Percentiles rank a stretch among this genome's conserved stretches.
Conservation (phyloP, 2,888 invertebrate species). For the Tetragonisca angustula region DNA sequence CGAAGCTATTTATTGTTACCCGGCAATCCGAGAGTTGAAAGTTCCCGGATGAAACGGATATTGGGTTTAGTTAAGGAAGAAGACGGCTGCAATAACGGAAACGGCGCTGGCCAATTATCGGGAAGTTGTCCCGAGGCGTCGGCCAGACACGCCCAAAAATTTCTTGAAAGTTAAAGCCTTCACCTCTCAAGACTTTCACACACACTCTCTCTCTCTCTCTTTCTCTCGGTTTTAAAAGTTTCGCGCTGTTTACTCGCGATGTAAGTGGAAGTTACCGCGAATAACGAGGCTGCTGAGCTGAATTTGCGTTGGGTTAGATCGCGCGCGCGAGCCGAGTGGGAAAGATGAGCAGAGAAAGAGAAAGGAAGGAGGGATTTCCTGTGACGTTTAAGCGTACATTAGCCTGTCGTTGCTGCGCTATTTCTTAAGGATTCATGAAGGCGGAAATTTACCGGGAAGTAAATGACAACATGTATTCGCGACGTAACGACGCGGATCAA, state of each 20-base stretch:
- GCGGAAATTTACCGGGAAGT: slow-evolving; percentile 60
- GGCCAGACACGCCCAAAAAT: neutral
- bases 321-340: neutral
- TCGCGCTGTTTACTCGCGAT: too few relatives aligned
- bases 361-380: slow-evolving; percentile 54
- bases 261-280: slow-evolving; percentile 4
- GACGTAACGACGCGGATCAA: slow-evolving; percentile 64
- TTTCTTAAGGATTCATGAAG: slow-evolving; percentile 64
- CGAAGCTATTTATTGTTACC: slow-evolving; percentile 46
- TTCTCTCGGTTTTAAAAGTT: slow-evolving; percentile 3
- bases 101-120: slow-evolving; percentile 31
- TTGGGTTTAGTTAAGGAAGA: slow-evolving; percentile 23
- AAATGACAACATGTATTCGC: slow-evolving; percentile 67
- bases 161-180: slow-evolving; percentile 21
- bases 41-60: slow-evolving; percentile 19
- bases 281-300: slow-evolving; percentile 6
- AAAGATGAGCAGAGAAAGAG: slow-evolving; percentile 23
- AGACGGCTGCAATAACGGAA: neutral
- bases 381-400: slow-evolving; percentile 62
- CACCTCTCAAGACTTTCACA: neutral
- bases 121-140: neutral
- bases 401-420: slow-evolving; percentile 50
- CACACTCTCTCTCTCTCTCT: too few relatives aligned
- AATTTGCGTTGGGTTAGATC: slow-evolving; percentile 12
- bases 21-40: slow-evolving; percentile 27